Evolutionary conservation across 2,113 vertebrate species (phyloP).

Genomic region (Ophthalmolycus amberensis): DNA sequence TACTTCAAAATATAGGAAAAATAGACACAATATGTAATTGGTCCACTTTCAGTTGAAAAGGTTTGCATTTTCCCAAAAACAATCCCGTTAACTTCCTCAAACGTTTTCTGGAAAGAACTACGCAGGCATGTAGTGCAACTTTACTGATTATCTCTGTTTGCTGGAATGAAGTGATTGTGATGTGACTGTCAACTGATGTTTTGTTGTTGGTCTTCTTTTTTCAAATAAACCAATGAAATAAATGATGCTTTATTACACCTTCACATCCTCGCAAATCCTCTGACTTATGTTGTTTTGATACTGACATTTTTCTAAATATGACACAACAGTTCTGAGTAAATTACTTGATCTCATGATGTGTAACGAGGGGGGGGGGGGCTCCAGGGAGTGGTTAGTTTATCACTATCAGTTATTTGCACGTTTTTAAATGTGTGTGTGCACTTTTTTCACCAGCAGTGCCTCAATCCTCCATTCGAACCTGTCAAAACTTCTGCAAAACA

Average conservation of each 20-base stretch:
- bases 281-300: not conserved
- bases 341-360: not conserved
- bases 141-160: not conserved
- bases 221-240: not conserved
- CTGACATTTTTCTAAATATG: not conserved
- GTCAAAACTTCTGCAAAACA: not conserved
- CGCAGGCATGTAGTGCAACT: not conserved
- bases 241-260: not conserved
- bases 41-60: not conserved
- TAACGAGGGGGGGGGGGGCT: constrained; percentile 11
- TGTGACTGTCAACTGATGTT: not conserved
- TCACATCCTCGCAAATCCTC: not conserved
- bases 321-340: not conserved
- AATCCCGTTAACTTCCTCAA: not conserved
- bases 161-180: not conserved
- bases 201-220: not conserved
- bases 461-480: constrained; percentile 14
- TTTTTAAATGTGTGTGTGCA: constrained; percentile 19
- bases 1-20: not conserved
- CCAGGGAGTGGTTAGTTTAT: constrained; percentile 25
- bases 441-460: not conserved
- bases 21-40: not conserved
- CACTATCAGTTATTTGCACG: constrained; percentile 75
- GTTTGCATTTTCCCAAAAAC: not conserved
- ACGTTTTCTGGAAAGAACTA: not conserved